These are phyloP conservation scores for Platysternon megacephalum DNA, from an alignment of 2,113 vertebrate species.

Conservation along the genomic window DNA sequence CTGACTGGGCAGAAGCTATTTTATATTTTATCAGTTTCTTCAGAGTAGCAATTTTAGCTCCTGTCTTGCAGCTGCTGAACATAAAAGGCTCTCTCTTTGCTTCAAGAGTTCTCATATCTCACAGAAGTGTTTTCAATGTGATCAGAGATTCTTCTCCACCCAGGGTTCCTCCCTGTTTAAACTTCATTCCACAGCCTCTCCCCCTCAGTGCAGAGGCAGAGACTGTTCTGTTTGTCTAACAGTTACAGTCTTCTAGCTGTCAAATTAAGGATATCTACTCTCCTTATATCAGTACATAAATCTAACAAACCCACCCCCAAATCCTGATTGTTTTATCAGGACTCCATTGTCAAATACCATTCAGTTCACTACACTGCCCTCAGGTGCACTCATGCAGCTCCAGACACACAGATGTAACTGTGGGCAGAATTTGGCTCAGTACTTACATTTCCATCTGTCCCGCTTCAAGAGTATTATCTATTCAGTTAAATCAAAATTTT, in stretches of 20 bases:
- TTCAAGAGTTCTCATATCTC: fast-evolving
- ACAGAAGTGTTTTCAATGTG: not conserved
- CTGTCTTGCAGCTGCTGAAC: not conserved
- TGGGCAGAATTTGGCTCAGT: not conserved
- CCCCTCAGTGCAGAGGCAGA: fast-evolving
- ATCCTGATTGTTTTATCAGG: fast-evolving
- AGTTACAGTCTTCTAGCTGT: not conserved
- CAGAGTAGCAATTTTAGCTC: not conserved
- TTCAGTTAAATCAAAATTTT: slow-evolving; percentile 39
- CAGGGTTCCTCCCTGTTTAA: fast-evolving
- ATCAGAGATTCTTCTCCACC: fast-evolving
- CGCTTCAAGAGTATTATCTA: slow-evolving; percentile 30
- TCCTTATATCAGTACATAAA: not conserved
- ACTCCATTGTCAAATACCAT: not conserved
- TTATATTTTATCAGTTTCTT: not conserved
- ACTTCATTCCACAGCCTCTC: not conserved
- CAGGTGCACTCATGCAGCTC: fast-evolving
- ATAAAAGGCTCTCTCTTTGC: fast-evolving
- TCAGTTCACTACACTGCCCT: not conserved
- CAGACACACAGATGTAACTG: fast-evolving
- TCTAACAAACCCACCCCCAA: not conserved
- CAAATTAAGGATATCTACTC: not conserved
- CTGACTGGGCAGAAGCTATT: fast-evolving
- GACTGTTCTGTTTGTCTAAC: not conserved
- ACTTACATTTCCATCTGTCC: slow-evolving; percentile 15